These are phyloP conservation scores for Hydrotaea diabolus DNA, from an alignment of 2,888 invertebrate species.

Conservation along the genomic window DNA sequence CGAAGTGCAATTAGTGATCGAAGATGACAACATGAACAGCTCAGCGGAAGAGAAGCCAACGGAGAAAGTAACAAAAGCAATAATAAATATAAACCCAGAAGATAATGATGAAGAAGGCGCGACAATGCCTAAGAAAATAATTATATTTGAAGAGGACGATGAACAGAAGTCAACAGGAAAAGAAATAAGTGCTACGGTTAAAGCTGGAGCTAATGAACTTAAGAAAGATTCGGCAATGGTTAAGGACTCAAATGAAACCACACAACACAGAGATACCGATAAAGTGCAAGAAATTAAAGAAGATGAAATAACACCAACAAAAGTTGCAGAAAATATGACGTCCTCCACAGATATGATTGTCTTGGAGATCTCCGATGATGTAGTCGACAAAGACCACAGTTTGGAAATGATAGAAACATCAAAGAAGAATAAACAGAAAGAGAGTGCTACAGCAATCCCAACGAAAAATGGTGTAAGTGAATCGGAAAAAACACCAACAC, in stretches of 20 bases:
- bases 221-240: not conserved
- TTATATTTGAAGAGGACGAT: not conserved
- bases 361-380: not conserved
- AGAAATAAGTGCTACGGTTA: not conserved
- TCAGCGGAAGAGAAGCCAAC: conserved; percentile 60
- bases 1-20: conserved; percentile 61
- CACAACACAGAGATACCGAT: too few species aligned
- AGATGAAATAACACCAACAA: too few species aligned
- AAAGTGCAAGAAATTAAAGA: too few species aligned
- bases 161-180: not conserved
- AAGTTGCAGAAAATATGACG: too few species aligned
- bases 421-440: not conserved
- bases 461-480: not conserved
- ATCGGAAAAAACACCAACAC: too few species aligned
- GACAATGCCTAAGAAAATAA: not conserved
- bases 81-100: not conserved
- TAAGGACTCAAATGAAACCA: not conserved
- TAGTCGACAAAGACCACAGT: not conserved
- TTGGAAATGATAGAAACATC: not conserved
- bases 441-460: too few species aligned
- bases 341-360: not conserved
- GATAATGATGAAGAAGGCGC: not conserved
- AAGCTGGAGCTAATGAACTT: not conserved
- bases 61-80: not conserved
- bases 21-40: conserved; percentile 67